Evolutionary conservation across 2,113 vertebrate species (phyloP), one percentile per base, ranked within the genome.

Genomic region (Oriolus oriolus): DNA sequence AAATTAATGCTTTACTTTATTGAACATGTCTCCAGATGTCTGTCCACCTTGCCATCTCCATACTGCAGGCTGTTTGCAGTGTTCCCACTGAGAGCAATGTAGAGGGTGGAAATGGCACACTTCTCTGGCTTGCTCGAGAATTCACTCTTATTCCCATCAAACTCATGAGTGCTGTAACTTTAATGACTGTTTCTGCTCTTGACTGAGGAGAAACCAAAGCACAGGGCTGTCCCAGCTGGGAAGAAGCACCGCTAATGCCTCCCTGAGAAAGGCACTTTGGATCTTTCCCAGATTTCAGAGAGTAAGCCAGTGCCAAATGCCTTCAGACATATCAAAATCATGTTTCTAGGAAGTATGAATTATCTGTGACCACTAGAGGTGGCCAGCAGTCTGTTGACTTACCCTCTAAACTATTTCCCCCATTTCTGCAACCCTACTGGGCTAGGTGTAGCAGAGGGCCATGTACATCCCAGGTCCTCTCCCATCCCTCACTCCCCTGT

Each of bases 351-450:
- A 96, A 59, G 63, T n/a, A 77, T 31, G 59, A 86, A 78, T 54
- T 91, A 86, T 47, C 79, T 85, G 54, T 19, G 3, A 90, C 92
- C 76, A 90, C 90, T 93, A 90, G 75, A 95, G 75, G 82, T 96
- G 93, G 79, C 82, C 91, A 90, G 59, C 66, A 85, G 54, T 61
- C 84, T 89, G 45, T 52, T 91, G 84, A 33, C 84, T 63, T 82
- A 77, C 78, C 90, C 59, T 91, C 15, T 17, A 54, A 70, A 69
- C 8, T 9, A 22, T 31, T 80, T 74, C 42, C 66, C 45, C 59
- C 70, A 83, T 77, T 80, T 94, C 74, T 74, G 27, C 22, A 26
- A 24, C 18, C 26, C 73, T 47, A 16, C 7, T 54, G 80, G 27
- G 31, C 33, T 31, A 59, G 21, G 28, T 31, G n/a, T 12, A 70